A percentile compares a stretch with the other conserved stretches of the same genome.
Evolutionary conservation across 1,140 invertebrate genomes (phyloP).

Genomic region (Zaprionus tsacasi): DNA sequence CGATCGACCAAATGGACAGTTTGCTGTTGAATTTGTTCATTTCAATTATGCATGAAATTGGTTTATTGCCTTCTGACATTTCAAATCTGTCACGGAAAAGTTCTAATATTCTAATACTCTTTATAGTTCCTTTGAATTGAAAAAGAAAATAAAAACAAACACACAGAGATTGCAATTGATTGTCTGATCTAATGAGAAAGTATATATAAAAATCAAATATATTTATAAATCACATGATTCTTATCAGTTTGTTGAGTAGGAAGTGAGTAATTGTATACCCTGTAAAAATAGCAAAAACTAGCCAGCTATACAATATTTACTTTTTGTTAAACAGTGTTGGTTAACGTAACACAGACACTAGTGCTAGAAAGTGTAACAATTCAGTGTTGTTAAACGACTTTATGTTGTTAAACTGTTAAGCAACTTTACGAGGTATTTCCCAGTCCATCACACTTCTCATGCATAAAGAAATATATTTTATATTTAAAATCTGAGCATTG

Average conservation of each 20-base stretch:
- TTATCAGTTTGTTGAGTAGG: conserved; percentile 39
- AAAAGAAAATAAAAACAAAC: conserved; percentile 11
- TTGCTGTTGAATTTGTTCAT: conserved; percentile 69
- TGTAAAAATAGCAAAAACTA: no score
- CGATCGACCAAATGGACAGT: conserved; percentile 47
- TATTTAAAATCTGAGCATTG: conserved; percentile 29
- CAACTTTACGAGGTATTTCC: neutral
- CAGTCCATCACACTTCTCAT: neutral
- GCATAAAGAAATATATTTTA: conserved; percentile 2
- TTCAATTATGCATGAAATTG: conserved; percentile 78
- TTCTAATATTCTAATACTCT: neutral
- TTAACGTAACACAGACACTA: neutral
- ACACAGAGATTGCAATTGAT: conserved; percentile 35
- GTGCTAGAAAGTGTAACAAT: no score
- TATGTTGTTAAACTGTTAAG: neutral
- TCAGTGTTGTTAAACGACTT: no score
- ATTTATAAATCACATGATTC: conserved; percentile 1
- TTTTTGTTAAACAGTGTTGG: neutral
- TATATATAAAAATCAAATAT: no score
- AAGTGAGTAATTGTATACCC: conserved; percentile 20
- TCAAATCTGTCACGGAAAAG: conserved; percentile 44
- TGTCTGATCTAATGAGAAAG: neutral
- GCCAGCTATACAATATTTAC: no score
- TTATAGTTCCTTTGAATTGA: neutral
- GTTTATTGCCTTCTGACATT: conserved; percentile 76